These are phyloP conservation scores for Trididemnum clinides DNA, from an alignment of 23 tunicate genomes.

Conservation along the genomic window DNA sequence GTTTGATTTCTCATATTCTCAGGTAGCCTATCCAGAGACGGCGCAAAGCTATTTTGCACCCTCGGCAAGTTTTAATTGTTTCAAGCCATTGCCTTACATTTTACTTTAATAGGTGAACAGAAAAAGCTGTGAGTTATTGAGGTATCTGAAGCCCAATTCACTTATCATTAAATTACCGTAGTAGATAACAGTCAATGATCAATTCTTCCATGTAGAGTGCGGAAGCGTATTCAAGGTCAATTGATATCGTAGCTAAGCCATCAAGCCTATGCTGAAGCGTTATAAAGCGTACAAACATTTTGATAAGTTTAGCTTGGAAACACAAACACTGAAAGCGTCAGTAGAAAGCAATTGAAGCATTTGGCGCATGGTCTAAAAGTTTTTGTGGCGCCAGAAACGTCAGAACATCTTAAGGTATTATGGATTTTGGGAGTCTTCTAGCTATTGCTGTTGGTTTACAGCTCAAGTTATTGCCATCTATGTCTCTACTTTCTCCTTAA, in stretches of 20 bases:
- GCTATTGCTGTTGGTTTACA: background rate
- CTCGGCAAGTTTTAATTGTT: background rate
- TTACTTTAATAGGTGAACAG: background rate
- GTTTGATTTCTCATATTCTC: no score
- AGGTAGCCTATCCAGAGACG: background rate
- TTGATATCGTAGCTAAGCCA: background rate
- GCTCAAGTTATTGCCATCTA: no score
- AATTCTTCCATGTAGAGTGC: background rate
- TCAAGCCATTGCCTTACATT: background rate
- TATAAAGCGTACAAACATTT: background rate
- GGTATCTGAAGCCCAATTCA: background rate
- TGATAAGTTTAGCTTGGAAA: background rate
- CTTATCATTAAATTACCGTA: background rate
- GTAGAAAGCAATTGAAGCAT: background rate
- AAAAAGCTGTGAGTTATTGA: background rate
- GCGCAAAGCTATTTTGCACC: background rate
- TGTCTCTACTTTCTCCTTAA: no score
- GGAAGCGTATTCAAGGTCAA: background rate
- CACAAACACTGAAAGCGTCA: background rate
- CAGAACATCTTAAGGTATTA: background rate
- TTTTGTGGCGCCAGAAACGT: background rate
- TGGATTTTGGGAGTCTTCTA: background rate
- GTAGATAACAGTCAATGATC: background rate
- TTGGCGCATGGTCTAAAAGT: background rate
- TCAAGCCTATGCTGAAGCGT: background rate